Percentiles rank a stretch among this genome's conserved stretches.
Evolutionary conservation across 2,797 vertebrate species (phyloP).

Genomic region (Tadarida brasiliensis): DNA sequence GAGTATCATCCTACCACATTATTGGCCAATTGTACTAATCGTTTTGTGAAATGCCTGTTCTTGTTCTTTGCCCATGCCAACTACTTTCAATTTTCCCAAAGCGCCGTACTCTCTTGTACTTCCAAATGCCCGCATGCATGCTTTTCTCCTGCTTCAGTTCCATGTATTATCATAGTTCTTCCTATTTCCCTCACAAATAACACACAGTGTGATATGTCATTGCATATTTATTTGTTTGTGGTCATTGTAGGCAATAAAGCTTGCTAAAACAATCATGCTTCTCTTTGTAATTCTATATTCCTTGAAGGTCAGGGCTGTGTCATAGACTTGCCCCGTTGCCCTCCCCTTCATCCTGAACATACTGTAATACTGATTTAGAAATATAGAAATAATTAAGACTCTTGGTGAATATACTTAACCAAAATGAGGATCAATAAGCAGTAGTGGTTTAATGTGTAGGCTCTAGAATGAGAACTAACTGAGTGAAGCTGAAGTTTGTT

Average conservation of each 20-base stretch:
- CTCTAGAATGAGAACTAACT: not conserved
- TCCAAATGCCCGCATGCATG: not conserved
- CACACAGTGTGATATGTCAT: not conserved
- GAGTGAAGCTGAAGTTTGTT: constrained; percentile 3
- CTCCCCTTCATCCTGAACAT: not conserved
- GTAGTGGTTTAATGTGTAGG: not conserved
- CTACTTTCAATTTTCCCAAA: not conserved
- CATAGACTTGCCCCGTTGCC: not conserved
- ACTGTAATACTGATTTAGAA: constrained; percentile 1
- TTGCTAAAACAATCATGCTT: not conserved
- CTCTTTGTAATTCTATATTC: not conserved
- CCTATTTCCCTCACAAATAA: not conserved
- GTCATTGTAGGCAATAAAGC: not conserved
- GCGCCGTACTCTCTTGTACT: not conserved
- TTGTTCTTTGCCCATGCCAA: not conserved
- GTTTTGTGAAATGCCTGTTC: not conserved
- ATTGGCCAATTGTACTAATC: not conserved
- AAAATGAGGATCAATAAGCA: constrained; percentile 12
- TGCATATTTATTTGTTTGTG: not conserved
- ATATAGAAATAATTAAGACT: not conserved
- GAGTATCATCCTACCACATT: not conserved
- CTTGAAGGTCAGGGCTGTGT: not conserved
- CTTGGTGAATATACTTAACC: not conserved
- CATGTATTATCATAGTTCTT: not conserved
- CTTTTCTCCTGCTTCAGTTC: not conserved